phyloP scores from a whole-genome alignment of 2,888 invertebrate species.

The Diploptera punctata region DNA sequence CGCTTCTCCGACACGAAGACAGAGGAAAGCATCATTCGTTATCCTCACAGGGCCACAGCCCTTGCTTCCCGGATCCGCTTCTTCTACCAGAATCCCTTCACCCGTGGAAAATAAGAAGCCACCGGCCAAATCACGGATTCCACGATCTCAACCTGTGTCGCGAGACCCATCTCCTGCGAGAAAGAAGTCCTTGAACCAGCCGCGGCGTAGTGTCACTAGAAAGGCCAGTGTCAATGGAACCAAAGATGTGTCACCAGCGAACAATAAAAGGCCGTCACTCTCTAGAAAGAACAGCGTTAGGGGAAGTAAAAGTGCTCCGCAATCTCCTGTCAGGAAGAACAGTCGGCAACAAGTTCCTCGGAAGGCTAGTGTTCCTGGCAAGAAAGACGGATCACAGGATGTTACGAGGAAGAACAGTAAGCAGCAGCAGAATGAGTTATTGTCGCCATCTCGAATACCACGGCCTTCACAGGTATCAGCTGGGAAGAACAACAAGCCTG shows the following conservation, averaged over 20 bases:
- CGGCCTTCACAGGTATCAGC: neutral
- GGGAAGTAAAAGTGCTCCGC: too few species aligned
- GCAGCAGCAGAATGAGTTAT: neutral
- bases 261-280: too few species aligned
- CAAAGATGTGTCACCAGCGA: neutral
- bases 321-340: neutral
- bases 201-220: conserved; percentile 50
- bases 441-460: neutral
- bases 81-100: conserved; percentile 55
- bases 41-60: conserved; percentile 67
- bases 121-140: conserved; percentile 68
- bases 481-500: neutral
- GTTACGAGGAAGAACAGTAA: neutral
- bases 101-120: conserved; percentile 58
- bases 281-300: too few species aligned
- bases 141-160: conserved; percentile 61
- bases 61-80: conserved; percentile 49
- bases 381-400: neutral
- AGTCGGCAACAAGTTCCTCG: neutral
- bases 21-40: conserved; percentile 64
- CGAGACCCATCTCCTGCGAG: conserved; percentile 57
- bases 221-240: neutral
- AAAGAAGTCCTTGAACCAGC: conserved; percentile 54
- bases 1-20: conserved; percentile 43
- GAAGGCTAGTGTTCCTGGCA: neutral